Conservation (phyloP, 1,140 invertebrate genomes). For the Trichogramma pretiosum region DNA sequence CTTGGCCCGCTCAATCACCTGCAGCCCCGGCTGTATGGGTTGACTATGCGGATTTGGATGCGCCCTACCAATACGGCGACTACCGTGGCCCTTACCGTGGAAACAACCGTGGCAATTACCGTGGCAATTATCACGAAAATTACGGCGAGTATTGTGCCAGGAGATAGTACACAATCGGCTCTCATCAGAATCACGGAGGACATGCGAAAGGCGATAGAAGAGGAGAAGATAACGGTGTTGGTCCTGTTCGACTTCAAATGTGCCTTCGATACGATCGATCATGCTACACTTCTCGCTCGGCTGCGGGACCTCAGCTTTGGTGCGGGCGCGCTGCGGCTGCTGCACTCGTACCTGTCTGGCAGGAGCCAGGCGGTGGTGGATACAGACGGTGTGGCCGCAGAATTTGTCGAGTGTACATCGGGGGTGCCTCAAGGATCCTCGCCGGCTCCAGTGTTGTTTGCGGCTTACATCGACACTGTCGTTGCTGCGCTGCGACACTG, state of each 20-base stretch:
- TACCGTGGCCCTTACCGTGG: too few relatives aligned
- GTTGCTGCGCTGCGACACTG: not conserved
- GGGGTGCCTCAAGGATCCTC: slow-evolving; percentile 2
- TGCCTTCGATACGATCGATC: slow-evolving; percentile 21
- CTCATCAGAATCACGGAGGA: too few relatives aligned
- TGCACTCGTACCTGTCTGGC: not conserved
- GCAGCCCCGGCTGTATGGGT: too few relatives aligned
- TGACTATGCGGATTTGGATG: too few relatives aligned
- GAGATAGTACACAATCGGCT: too few relatives aligned
- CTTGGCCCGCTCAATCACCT: too few relatives aligned
- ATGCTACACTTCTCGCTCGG: slow-evolving; percentile 7
- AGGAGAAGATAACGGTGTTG: slow-evolving; percentile 10
- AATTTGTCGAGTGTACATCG: not conserved
- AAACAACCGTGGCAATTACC: too few relatives aligned
- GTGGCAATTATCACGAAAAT: too few relatives aligned
- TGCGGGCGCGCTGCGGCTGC: not conserved
- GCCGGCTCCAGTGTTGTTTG: not conserved
- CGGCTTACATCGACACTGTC: not conserved
- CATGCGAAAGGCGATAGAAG: too few relatives aligned
- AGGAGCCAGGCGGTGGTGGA: not conserved
- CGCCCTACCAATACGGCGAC: too few relatives aligned
- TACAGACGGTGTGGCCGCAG: not conserved
- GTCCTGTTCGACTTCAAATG: slow-evolving; percentile 20
- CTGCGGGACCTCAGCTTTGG: not conserved
- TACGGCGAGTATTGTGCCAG: too few relatives aligned